These are phyloP conservation scores for Phrynosoma blainvillii DNA, from an alignment of 2,113 vertebrate species.

Conservation along the genomic window DNA sequence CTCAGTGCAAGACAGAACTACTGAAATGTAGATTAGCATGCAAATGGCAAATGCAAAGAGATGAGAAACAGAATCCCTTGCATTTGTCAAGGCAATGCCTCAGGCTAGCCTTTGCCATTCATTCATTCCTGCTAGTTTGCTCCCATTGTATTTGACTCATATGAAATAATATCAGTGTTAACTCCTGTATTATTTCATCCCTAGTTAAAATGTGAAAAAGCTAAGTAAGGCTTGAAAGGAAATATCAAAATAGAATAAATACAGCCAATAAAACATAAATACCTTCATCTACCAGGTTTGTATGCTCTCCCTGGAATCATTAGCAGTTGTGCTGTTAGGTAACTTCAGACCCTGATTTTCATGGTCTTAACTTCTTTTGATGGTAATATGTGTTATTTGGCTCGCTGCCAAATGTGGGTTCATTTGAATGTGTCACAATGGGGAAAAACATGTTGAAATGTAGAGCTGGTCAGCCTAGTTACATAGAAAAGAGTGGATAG, in stretches of 20 bases:
- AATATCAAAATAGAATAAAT: neutral
- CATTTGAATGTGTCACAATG: neutral
- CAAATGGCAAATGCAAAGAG: conserved; percentile 58
- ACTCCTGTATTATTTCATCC: conserved; percentile 43
- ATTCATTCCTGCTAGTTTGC: conserved; percentile 57
- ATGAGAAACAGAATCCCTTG: conserved; percentile 62
- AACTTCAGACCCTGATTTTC: neutral
- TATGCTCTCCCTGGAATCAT: neutral
- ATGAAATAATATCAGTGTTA: conserved; percentile 33
- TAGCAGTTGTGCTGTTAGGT: neutral
- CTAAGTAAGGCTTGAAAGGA: conserved; percentile 38
- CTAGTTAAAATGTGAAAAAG: conserved; percentile 12
- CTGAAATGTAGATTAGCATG: conserved; percentile 64
- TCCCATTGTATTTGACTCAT: conserved; percentile 51
- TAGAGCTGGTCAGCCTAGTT: neutral
- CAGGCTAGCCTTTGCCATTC: conserved; percentile 48
- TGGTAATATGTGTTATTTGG: neutral
- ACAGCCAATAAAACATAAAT: neutral
- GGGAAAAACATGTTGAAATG: neutral
- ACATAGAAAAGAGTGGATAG: neutral
- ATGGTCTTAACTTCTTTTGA: neutral
- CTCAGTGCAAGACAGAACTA: conserved; percentile 22
- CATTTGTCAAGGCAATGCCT: conserved; percentile 52
- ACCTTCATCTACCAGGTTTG: neutral
- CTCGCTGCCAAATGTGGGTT: neutral